phyloP scores from a whole-genome alignment of 2,113 vertebrate species.

The Oophaga pumilio region DNA sequence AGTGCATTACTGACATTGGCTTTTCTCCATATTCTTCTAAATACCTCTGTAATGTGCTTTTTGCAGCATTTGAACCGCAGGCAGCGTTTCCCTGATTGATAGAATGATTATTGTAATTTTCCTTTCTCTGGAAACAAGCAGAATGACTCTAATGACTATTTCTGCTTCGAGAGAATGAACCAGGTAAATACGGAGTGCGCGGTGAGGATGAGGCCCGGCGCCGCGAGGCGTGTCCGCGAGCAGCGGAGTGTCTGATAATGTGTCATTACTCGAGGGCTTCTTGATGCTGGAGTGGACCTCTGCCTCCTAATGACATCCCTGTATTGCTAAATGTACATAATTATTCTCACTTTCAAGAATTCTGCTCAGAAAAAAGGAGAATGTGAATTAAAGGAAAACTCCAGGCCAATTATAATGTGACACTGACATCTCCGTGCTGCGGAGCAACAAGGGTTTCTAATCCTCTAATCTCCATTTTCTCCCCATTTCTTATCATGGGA shows the following conservation, averaged over 20 bases:
- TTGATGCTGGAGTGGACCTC: not conserved
- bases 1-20: not conserved
- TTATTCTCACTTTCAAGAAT: not conserved
- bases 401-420: no score
- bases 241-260: conserved; percentile 18
- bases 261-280: conserved; percentile 21
- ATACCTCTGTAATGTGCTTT: conserved; percentile 5
- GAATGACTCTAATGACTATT: conserved; percentile 67
- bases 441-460: no score
- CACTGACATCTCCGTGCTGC: no score
- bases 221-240: not conserved
- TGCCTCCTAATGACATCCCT: not conserved
- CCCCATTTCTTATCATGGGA: no score
- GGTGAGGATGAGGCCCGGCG: not conserved
- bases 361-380: not conserved
- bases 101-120: conserved; percentile 74
- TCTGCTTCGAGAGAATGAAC: conserved; percentile 73
- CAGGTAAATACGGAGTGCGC: conserved; percentile 70
- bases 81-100: conserved; percentile 23
- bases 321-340: not conserved
- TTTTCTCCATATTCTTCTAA: not conserved
- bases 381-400: not conserved
- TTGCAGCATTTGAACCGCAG: not conserved
- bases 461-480: no score
- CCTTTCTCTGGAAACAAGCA: conserved; percentile 71